Conservation (phyloP, 1,140 invertebrate species). For the Leguminivora glycinivorella region DNA sequence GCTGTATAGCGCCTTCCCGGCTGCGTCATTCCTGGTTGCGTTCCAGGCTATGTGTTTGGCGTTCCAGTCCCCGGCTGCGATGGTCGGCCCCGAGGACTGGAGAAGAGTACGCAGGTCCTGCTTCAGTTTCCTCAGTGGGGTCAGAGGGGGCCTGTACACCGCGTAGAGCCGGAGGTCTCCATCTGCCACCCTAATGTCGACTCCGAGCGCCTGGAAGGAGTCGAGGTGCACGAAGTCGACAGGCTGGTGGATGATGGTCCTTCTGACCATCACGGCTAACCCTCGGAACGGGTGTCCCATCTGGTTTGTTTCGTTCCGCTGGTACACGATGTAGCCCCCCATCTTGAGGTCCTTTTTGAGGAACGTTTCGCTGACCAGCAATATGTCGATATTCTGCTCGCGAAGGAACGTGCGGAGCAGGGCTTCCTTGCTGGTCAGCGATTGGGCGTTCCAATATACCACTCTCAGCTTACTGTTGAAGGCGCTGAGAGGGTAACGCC, state of each 20-base stretch:
- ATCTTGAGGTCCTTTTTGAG: neutral
- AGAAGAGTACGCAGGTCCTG: neutral
- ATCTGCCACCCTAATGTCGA: neutral
- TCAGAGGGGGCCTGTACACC: neutral
- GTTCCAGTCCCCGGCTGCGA: conserved; percentile 21
- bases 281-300: neutral
- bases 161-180: conserved; percentile 11
- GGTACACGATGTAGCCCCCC: conserved; percentile 13
- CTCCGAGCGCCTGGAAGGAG: neutral
- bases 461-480: neutral
- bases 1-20: neutral
- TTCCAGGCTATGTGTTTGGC: conserved; percentile 15
- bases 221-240: neutral
- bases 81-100: neutral
- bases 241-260: conserved; percentile 20
- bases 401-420: neutral
- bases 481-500: neutral
- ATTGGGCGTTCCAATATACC: neutral
- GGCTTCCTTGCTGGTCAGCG: neutral
- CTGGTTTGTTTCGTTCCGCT: neutral
- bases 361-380: neutral
- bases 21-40: neutral
- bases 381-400: conserved; percentile 18
- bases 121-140: neutral
- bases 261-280: neutral